Percentiles rank a stretch among this genome's conserved stretches.
Evolutionary conservation across 2,113 vertebrate genomes (phyloP).

Genomic region (Kobus ellipsiprymnus): DNA sequence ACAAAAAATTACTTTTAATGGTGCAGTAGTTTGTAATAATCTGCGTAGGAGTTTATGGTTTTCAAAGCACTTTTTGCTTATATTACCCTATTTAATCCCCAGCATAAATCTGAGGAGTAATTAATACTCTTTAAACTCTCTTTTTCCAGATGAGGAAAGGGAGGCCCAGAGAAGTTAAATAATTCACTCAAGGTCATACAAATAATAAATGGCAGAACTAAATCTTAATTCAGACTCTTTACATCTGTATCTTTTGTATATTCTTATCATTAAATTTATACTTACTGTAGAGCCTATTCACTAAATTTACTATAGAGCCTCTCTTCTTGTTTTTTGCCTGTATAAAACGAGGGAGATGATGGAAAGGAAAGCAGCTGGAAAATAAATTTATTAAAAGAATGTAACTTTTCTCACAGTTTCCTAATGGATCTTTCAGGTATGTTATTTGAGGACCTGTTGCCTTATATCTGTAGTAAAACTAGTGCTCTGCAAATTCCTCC

Average conservation of each 20-base stretch:
- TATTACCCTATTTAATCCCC: background rate
- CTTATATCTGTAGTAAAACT: background rate
- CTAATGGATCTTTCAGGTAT: background rate
- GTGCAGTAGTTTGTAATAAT: background rate
- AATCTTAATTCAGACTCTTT: background rate
- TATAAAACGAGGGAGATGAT: background rate
- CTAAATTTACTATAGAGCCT: background rate
- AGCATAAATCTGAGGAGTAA: conserved; percentile 21
- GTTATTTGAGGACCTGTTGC: background rate
- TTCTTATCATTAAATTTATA: background rate
- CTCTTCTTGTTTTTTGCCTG: background rate
- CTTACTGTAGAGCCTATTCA: background rate
- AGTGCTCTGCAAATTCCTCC: background rate
- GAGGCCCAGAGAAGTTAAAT: background rate
- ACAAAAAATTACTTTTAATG: background rate
- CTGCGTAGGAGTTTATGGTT: background rate
- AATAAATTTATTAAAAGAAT: conserved; percentile 23
- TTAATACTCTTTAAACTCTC: background rate
- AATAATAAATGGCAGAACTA: background rate
- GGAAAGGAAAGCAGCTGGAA: background rate
- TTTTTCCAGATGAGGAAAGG: conserved; percentile 4
- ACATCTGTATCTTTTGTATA: background rate
- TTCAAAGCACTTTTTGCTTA: conserved; percentile 14
- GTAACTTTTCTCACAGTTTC: background rate
- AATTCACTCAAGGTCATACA: background rate